Evolutionary conservation across 2,797 vertebrate genomes (phyloP), one percentile per base, ranked within the genome.

Genomic region (Chaetophractus vellerosus): DNA sequence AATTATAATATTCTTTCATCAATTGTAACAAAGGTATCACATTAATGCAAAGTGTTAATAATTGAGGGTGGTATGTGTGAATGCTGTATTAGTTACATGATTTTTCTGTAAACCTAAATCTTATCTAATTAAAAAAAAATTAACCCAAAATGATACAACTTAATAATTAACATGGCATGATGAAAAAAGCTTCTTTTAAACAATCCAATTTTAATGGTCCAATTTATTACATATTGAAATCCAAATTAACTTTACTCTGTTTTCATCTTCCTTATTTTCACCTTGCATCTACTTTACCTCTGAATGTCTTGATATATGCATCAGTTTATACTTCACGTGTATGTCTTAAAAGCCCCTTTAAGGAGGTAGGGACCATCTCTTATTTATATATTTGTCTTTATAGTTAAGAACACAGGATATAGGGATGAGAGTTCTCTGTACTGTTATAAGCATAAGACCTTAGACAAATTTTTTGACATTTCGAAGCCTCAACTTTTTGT

Each of bases 241-340:
- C 61, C 19, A 61, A 28, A 50, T 41, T 55, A 69, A 61, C 15
- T 63, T 88, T 63, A 52, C 55, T 87, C 36, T 88, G 14, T 61
- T 90, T 94, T 80, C 38, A 45, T 78, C 55, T 83, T 81, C 28
- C 78, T 85, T 78, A 78, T 90, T 93, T 94, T 95, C 41, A 63
- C 14, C 2, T 76, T 76, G 50, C 4, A 90, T 50, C 16, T 38
- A 69, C 21, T 75, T 81, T 85, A 55, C 52, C 38, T 91, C 18
- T 84, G 9, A 90, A 28, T 74, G 45, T 64, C n/a, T 85, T 90
- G 18, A 7, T 63, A 18, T 38, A 33, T 90, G 41, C 50, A 92
- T 12, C 41, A 71, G 8, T 69, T 79, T 82, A 23, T 66, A 59
- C 4, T 75, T 55, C 5, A 26, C n/a, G 26, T 68, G 6, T 24